Base-by-base conservation (phyloP, 2,797 vertebrate genomes). In the Halcyon badia region DNA sequence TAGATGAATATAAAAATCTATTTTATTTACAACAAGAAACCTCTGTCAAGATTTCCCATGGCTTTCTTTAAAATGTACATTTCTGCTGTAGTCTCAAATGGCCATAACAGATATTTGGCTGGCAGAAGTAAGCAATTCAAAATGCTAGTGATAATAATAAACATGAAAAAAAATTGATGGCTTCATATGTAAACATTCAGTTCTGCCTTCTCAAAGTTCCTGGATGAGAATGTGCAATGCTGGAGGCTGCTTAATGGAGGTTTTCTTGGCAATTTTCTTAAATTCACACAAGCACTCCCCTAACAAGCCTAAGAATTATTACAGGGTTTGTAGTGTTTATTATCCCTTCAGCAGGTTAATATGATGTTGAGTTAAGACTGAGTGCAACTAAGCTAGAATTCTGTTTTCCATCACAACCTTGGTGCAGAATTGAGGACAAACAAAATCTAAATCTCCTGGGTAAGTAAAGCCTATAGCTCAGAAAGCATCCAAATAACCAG, bases 291-390 rank as follows among this genome's bases (percentile, higher is more conserved):
- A 83, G n/a, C 17, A 44, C 15, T 90, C 76, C 79, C 62, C 42
- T 76, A 95, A 94, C 44, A 86, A 95, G 39, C 28, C 49, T 18
- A 60, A 72, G 62, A 92, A 75, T 86, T 90, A 91, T 92, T 94
- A 54, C 31, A 86, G 54, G 14, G 31, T 81, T 81, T 58, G 14
- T 39, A n/a, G 52, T 73, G 72, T 72, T 94, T 54, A 72, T 94
- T 79, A 75, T 66, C 37, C 49, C 46, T 94, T 86, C 72, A 78
- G 60, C 48, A 69, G 61, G 76, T 91, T 94, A 94, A 71, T 83
- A 90, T 25, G 69, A 78, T 44, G n/a, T 46, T 88, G 81, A 83
- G 90, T 91, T 91, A 88, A 94, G 88, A 71, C 4, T 49, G 19
- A 83, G 30, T 42, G 35, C 10, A 70, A 28, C 52, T 42, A 31